These are phyloP conservation scores for Chloroceryle amazona DNA, from an alignment of 2,797 vertebrate species.

Conservation along the genomic window DNA sequence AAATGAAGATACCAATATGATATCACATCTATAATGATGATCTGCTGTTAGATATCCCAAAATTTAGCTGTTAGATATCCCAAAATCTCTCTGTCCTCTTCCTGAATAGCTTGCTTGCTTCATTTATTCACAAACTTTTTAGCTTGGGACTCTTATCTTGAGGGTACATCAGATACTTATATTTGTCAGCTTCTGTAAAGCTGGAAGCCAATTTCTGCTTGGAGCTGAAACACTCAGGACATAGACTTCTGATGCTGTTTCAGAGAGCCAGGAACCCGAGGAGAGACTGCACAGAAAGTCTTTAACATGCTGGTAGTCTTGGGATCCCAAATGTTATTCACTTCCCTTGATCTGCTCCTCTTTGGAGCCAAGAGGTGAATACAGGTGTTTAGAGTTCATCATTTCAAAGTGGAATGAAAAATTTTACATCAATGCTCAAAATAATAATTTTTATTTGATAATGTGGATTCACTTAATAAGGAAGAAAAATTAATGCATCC, in stretches of 20 bases:
- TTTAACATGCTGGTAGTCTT: not conserved
- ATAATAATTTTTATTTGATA: not conserved
- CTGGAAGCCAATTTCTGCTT: not conserved
- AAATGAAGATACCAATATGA: not conserved
- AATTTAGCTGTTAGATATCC: not conserved
- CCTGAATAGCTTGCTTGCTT: not conserved
- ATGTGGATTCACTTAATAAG: not conserved
- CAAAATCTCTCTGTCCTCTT: not conserved
- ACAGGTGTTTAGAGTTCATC: not conserved
- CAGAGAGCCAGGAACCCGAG: not conserved
- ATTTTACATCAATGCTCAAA: not conserved
- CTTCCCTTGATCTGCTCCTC: not conserved
- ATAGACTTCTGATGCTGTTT: not conserved
- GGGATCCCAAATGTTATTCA: not conserved
- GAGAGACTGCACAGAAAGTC: not conserved
- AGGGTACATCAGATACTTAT: not conserved
- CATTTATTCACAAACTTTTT: not conserved
- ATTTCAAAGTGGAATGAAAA: not conserved
- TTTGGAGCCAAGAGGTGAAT: not conserved
- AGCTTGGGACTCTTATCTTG: not conserved
- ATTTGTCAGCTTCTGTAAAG: not conserved
- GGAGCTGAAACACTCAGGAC: not conserved
- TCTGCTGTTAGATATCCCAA: not conserved
- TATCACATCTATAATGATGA: not conserved
- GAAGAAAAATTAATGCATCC: not conserved